Conservation (phyloP, 1,140 invertebrate genomes). For the Papilio helenus region DNA sequence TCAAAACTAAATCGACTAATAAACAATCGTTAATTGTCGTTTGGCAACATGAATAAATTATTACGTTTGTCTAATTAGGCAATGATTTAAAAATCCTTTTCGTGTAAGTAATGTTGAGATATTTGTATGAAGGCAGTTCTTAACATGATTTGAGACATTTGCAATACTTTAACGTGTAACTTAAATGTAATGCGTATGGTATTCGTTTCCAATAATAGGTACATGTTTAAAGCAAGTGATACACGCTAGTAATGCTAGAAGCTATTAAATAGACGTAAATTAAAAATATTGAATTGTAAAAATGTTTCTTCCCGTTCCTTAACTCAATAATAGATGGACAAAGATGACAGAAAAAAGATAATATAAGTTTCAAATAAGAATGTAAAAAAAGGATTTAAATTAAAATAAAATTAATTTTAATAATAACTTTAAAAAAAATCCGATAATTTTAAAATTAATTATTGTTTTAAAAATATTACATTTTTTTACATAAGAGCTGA, state of each 20-base stretch:
- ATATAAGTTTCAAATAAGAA: not conserved
- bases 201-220: not conserved
- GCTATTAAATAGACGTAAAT: not conserved
- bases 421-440: too few species aligned
- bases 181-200: not conserved
- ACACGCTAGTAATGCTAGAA: not conserved
- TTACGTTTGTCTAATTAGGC: conserved; percentile 1
- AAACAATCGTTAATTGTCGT: not conserved
- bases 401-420: too few species aligned
- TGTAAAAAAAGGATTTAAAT: too few species aligned
- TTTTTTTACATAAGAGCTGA: too few species aligned
- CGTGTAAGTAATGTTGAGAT: not conserved
- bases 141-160: not conserved
- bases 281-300: not conserved
- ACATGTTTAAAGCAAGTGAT: not conserved
- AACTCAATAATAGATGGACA: not conserved
- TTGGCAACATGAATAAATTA: not conserved
- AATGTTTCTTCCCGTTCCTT: not conserved
- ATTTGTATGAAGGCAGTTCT: not conserved
- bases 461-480: too few species aligned
- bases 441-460: too few species aligned
- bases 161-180: not conserved
- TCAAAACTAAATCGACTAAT: not conserved
- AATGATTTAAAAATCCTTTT: not conserved
- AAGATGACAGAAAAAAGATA: not conserved